A percentile compares a stretch with the other conserved stretches of the same genome.
Evolutionary conservation across 2,888 invertebrate species (phyloP).

Genomic region (Mythimna ferrago): DNA sequence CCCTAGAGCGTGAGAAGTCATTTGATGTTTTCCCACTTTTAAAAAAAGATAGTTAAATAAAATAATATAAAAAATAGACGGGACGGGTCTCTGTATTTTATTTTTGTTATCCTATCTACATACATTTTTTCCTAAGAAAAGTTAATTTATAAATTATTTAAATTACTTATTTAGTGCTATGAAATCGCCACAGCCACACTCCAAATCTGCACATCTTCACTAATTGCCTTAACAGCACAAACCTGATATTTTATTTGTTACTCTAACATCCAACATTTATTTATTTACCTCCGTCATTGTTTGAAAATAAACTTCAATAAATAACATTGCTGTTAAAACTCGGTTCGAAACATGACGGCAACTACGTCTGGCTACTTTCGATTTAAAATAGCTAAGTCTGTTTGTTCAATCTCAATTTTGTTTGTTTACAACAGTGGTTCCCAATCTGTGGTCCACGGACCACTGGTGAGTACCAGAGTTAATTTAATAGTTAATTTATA

Average conservation of each 20-base stretch:
- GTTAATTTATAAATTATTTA: background rate
- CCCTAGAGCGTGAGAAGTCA: too few species aligned
- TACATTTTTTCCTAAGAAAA: too few species aligned
- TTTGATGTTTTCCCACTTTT: too few species aligned
- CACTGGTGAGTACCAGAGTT: too few species aligned
- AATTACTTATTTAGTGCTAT: background rate
- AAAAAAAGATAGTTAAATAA: too few species aligned
- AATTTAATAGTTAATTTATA: too few species aligned
- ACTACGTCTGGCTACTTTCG: conserved; percentile 52
- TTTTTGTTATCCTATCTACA: background rate
- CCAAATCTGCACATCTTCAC: background rate
- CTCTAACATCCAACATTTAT: conserved; percentile 20
- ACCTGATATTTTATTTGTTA: conserved; percentile 25
- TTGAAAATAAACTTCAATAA: conserved; percentile 49
- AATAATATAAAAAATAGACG: too few species aligned
- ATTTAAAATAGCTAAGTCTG: conserved; percentile 48
- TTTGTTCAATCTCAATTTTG: conserved; percentile 35
- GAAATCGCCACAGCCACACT: background rate
- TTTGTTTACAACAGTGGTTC: background rate
- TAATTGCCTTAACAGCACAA: conserved; percentile 30
- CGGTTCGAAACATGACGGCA: conserved; percentile 24
- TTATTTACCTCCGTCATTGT: conserved; percentile 45
- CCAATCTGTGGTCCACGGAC: too few species aligned
- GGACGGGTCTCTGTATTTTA: background rate
- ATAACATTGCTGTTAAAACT: conserved; percentile 41